Evolutionary conservation across 64 coral and sea anemone species (phyloP).

Genomic region (Stichodactyla helianthus): DNA sequence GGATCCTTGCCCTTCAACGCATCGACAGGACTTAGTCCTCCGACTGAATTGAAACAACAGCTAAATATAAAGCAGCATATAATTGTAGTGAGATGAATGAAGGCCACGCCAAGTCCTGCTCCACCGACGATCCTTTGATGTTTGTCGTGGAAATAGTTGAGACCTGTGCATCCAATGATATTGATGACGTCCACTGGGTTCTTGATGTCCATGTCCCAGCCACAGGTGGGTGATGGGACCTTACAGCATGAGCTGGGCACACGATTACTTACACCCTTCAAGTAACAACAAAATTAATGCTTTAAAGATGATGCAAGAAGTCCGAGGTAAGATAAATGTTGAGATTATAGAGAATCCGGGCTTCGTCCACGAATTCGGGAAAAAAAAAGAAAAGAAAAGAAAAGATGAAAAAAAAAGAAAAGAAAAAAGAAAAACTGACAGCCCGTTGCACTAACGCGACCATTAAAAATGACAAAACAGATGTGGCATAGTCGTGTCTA

Average conservation of each 20-base stretch:
- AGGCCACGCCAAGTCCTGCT: slow-evolving; percentile 73
- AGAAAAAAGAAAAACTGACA: too few relatives aligned
- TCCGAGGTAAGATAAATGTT: too few relatives aligned
- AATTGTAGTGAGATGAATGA: slow-evolving; percentile 63
- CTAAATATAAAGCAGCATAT: slow-evolving; percentile 66
- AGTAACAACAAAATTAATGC: neutral
- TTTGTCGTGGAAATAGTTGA: slow-evolving; percentile 77
- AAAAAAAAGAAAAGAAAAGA: too few relatives aligned
- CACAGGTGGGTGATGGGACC: slow-evolving; percentile 54
- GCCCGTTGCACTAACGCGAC: too few relatives aligned
- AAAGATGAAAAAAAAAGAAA: too few relatives aligned
- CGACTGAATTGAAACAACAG: slow-evolving; percentile 77
- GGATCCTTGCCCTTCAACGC: slow-evolving; percentile 77
- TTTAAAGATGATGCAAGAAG: neutral
- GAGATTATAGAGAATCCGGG: too few relatives aligned
- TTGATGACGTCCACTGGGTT: slow-evolving; percentile 92
- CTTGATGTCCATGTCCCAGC: slow-evolving; percentile 82
- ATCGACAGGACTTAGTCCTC: slow-evolving; percentile 70
- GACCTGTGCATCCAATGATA: slow-evolving; percentile 73
- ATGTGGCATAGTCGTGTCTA: too few relatives aligned
- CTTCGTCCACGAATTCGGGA: too few relatives aligned
- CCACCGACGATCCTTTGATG: slow-evolving; percentile 74
- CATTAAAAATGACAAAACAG: too few relatives aligned
- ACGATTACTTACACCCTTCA: slow-evolving; percentile 66
- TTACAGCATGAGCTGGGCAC: slow-evolving; percentile 86